Conservation (phyloP, 2,888 invertebrate genomes). For the Drosophila borborema region DNA sequence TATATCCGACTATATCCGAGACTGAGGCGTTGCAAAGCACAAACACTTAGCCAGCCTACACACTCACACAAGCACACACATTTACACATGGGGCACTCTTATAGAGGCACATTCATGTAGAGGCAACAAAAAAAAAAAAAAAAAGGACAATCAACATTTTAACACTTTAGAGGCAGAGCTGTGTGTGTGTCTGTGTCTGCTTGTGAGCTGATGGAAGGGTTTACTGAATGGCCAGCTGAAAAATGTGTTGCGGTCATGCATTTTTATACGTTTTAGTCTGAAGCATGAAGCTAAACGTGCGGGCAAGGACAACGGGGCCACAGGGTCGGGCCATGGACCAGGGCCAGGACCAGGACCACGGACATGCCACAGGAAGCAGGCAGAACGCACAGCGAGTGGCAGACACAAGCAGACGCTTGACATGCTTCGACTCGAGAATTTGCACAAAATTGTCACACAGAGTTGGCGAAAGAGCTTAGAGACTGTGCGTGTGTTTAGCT, state of each 20-base stretch:
- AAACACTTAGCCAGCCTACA: slow-evolving; percentile 60
- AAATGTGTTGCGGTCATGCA: slow-evolving; percentile 80
- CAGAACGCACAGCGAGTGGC: slow-evolving; percentile 23
- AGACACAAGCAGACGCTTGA: slow-evolving; percentile 51
- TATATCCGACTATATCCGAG: slow-evolving; percentile 60
- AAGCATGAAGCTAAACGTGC: slow-evolving; percentile 31
- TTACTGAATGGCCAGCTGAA: slow-evolving; percentile 55
- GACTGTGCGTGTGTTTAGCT: slow-evolving; percentile 23
- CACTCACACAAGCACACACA: slow-evolving; percentile 23
- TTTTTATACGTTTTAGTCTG: slow-evolving; percentile 66
- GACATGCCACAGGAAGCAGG: slow-evolving; percentile 49
- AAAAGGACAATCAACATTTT: slow-evolving; percentile 82
- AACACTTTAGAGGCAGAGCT: slow-evolving; percentile 70
- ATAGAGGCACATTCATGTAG: slow-evolving; percentile 18
- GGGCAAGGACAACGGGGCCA: slow-evolving; percentile 42
- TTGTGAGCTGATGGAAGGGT: slow-evolving; percentile 26
- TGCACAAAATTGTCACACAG: slow-evolving; percentile 35
- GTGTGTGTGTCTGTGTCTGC: slow-evolving; percentile 35
- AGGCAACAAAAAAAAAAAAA: slow-evolving; percentile 54
- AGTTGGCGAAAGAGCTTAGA: neutral
- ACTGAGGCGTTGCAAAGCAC: slow-evolving; percentile 71
- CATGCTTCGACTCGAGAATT: slow-evolving; percentile 56
- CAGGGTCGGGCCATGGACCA: slow-evolving; percentile 31
- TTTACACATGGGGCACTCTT: neutral
- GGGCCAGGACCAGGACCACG: slow-evolving; percentile 20